Base-by-base conservation (phyloP, 1,140 invertebrate species). In the Pteromalus puparum region DNA sequence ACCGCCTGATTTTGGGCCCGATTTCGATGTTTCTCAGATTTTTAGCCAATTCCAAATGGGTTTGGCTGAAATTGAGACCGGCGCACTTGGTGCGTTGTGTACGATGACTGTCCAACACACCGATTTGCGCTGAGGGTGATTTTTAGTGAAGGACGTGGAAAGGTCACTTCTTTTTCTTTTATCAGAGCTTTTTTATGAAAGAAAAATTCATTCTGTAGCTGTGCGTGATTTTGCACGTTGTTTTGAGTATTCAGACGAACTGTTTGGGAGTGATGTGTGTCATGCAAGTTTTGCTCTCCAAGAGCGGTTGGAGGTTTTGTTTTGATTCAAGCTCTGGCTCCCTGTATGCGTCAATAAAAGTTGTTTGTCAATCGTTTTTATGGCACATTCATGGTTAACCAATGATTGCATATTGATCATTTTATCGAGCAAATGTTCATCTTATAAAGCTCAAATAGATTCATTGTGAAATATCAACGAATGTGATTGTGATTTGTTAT, bases 121-220 rank as follows among this genome's bases (percentile, higher is more conserved):
- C 4, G 53, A 18, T 61, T 61, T n/a, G 6, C 7, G 12, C 18
- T 13, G 21, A 30, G 26, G 6, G 26, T 7, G 24, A 30, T 30
- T 83, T 72, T 79, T 48, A 86, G 48, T 86, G 77, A 88, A 87
- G 87, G 87, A 81, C 88, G 79, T 65, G 13, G 73, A 88, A 87
- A 89, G 88, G 87, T 89, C 88, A 89, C 26, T 68, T 76, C 61
- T 61, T 82, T 80, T 73, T 21, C 1, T 18, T 6, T 7, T 24
- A 18, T 73, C 0, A 34, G 7, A 21, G 18, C 1, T 15, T 21
- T 48, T 72, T 75, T 82, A 65, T 65, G 72, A 82, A 65, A 53
- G 70, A 75, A 82, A 75, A 82, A 18, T 74, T 28, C 1, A n/a
- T 53, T 28, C 26, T 28, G 2, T 26, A 70, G 67, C 24, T 6